Conservation (phyloP, 2,797 vertebrate species). For the Mus caroli region DNA sequence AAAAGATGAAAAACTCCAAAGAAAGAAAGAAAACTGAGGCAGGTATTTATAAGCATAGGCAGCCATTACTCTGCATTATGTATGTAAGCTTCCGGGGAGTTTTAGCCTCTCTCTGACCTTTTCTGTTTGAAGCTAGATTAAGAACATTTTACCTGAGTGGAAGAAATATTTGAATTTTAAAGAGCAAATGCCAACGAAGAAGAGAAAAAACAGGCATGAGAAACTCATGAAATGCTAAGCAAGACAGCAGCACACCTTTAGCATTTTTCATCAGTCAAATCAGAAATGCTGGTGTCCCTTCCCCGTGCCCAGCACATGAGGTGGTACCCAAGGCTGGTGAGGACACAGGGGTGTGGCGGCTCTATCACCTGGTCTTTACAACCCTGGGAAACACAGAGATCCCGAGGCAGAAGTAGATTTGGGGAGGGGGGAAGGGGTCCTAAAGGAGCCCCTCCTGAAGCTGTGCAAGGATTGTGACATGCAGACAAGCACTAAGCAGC, state of each 20-base stretch:
- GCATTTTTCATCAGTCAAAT: background rate
- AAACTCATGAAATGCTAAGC: constrained; percentile 54
- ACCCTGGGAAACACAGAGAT: background rate
- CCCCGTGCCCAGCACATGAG: background rate
- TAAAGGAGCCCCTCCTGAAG: background rate
- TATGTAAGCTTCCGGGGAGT: background rate
- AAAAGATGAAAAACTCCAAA: background rate
- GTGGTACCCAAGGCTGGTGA: background rate
- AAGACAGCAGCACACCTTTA: background rate
- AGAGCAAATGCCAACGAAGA: constrained; percentile 45
- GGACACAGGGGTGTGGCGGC: background rate
- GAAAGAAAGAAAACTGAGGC: background rate
- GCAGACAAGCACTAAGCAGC: background rate
- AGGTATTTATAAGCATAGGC: background rate
- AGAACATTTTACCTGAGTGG: constrained; percentile 9
- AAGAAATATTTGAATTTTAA: constrained; percentile 59
- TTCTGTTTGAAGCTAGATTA: constrained; percentile 28
- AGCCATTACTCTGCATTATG: background rate
- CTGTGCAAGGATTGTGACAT: background rate
- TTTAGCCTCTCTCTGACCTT: constrained; percentile 58
- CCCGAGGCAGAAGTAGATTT: background rate
- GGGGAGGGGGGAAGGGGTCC: background rate
- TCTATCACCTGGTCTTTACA: background rate
- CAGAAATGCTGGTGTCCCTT: background rate
- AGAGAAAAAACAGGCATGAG: background rate